Conservation (phyloP, 2,888 invertebrate genomes). For the Dicyrtomina minuta region DNA sequence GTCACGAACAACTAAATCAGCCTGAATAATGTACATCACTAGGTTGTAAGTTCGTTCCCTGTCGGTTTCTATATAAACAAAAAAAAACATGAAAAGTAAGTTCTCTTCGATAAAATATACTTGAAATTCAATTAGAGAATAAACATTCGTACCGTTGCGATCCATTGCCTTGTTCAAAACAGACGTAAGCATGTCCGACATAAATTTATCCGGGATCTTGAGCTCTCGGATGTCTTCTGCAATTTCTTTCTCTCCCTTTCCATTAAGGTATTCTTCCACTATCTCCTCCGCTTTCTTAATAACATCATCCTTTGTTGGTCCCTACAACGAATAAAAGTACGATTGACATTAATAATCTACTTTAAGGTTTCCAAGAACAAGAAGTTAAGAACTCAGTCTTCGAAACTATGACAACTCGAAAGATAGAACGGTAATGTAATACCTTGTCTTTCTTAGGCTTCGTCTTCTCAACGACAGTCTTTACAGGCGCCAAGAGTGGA, state of each 20-base stretch:
- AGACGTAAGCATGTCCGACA: conserved; percentile 69
- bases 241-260: conserved; percentile 63
- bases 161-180: conserved; percentile 70
- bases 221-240: conserved; percentile 68
- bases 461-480: conserved; percentile 43
- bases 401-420: not conserved
- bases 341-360: not conserved
- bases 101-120: too few relatives aligned
- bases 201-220: conserved; percentile 72
- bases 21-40: conserved; percentile 68
- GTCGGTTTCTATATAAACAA: conserved; percentile 59
- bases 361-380: not conserved
- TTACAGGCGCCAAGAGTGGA: conserved; percentile 37
- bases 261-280: conserved; percentile 64
- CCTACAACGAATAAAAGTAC: conserved; percentile 57
- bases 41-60: conserved; percentile 70
- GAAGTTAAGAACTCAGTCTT: conserved; percentile 14
- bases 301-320: conserved; percentile 74
- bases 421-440: conserved; percentile 34
- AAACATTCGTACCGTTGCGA: conserved; percentile 60
- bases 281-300: conserved; percentile 67
- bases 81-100: conserved; percentile 26
- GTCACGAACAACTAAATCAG: conserved; percentile 64
- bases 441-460: conserved; percentile 66
- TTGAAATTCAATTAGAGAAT: too few relatives aligned